Evolutionary conservation across 2,888 invertebrate genomes (phyloP).

Genomic region (Rhyacophila evoluta): DNA sequence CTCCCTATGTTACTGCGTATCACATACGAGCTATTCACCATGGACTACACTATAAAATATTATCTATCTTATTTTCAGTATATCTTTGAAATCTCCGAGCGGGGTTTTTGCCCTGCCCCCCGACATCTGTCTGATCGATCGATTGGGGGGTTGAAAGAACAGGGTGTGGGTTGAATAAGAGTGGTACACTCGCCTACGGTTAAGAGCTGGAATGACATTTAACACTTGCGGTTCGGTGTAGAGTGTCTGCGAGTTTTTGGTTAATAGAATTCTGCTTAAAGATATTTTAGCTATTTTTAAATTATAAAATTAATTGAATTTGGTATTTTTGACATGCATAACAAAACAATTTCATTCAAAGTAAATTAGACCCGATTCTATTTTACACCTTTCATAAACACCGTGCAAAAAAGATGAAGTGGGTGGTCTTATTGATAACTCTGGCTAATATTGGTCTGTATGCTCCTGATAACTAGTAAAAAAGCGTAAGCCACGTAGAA

Average conservation of each 20-base stretch:
- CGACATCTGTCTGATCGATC: neutral
- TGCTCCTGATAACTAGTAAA: no score
- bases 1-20: neutral
- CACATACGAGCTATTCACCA: neutral
- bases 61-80: constrained; percentile 11
- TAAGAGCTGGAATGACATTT: neutral
- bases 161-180: neutral
- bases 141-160: neutral
- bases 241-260: neutral
- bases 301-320: no score
- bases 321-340: no score
- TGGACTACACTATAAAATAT: neutral
- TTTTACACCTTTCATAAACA: no score
- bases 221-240: neutral
- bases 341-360: no score
- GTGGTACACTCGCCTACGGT: neutral
- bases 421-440: no score
- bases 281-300: no score
- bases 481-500: no score
- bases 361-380: no score
- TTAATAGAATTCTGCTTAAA: no score
- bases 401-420: no score
- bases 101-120: neutral
- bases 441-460: no score
- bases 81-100: constrained; percentile 14